phyloP scores from a whole-genome alignment of 1,140 invertebrate genomes.

The Globodera rostochiensis region DNA sequence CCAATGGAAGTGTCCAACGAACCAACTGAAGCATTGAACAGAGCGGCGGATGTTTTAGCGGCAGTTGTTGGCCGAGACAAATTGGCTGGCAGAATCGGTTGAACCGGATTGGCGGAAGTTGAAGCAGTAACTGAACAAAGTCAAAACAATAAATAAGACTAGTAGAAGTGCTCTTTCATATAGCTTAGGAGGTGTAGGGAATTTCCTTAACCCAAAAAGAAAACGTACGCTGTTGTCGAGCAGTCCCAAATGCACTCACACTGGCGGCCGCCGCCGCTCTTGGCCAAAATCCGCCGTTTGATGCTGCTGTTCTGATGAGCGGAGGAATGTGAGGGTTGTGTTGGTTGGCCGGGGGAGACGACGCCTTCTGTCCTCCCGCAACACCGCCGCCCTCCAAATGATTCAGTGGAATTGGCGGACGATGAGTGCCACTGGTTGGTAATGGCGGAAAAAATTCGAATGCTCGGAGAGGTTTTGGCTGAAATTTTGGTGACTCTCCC shows the following conservation, averaged over 20 bases:
- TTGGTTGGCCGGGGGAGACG: background rate
- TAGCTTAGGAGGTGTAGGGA: background rate
- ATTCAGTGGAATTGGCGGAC: constrained; percentile 1
- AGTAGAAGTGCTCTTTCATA: too few relatives aligned
- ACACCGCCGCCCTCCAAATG: background rate
- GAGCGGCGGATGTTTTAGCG: background rate
- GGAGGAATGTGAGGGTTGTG: background rate
- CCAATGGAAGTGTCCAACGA: background rate
- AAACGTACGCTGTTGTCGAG: background rate
- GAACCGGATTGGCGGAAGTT: background rate
- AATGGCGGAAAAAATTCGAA: constrained; percentile 10
- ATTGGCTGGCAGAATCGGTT: background rate
- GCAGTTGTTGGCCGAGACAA: background rate
- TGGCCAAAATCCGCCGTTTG: background rate
- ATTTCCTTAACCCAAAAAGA: background rate
- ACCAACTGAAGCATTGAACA: background rate
- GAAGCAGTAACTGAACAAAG: background rate
- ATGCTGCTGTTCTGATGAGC: background rate
- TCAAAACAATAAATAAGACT: background rate
- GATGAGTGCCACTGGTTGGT: background rate
- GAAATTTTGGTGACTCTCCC: background rate
- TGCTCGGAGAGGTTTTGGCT: constrained; percentile 16
- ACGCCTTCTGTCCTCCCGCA: background rate
- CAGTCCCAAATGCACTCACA: background rate
- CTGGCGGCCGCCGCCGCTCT: background rate